phyloP scores from a whole-genome alignment of 2,113 vertebrate genomes.

The Brachyhypopomus occidentalis region DNA sequence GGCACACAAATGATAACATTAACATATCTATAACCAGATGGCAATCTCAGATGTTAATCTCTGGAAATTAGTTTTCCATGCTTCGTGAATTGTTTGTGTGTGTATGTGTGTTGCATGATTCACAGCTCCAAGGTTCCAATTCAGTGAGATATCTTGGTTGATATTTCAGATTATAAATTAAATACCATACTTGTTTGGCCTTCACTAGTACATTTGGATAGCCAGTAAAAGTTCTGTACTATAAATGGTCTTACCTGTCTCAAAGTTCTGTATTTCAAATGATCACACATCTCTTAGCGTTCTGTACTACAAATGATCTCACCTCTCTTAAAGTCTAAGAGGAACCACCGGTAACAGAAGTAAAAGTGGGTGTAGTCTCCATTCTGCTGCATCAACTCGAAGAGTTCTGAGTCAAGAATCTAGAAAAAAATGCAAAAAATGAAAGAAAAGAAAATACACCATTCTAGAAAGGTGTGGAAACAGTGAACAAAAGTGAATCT shows the following conservation, averaged over 20 bases:
- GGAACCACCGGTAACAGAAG: slow-evolving; percentile 99
- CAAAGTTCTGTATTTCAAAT: slow-evolving; percentile 71
- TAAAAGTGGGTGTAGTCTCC: slow-evolving; percentile 99
- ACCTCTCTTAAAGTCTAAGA: slow-evolving; percentile 98
- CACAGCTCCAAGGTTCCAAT: too few relatives aligned
- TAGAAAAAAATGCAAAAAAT: slow-evolving; percentile 53
- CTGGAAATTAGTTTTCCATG: background rate
- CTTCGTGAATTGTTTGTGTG: too few relatives aligned
- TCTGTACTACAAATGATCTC: slow-evolving; percentile 47
- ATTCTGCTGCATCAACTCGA: slow-evolving; percentile 98
- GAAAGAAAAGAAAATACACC: background rate
- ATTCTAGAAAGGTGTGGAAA: background rate
- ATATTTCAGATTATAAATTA: background rate
- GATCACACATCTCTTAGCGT: slow-evolving; percentile 86
- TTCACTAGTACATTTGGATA: background rate
- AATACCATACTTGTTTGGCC: background rate
- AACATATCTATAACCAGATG: background rate
- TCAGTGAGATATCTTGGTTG: too few relatives aligned
- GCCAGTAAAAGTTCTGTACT: background rate
- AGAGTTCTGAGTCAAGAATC: slow-evolving; percentile 97
- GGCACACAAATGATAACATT: background rate
- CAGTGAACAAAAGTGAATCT: background rate
- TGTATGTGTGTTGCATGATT: too few relatives aligned
- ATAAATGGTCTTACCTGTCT: slow-evolving; percentile 81
- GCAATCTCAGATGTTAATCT: background rate